A percentile compares a stretch with the other conserved stretches of the same genome.
Evolutionary conservation across 23 tunicate genomes (phyloP).

Genomic region (Trididemnum clinides): DNA sequence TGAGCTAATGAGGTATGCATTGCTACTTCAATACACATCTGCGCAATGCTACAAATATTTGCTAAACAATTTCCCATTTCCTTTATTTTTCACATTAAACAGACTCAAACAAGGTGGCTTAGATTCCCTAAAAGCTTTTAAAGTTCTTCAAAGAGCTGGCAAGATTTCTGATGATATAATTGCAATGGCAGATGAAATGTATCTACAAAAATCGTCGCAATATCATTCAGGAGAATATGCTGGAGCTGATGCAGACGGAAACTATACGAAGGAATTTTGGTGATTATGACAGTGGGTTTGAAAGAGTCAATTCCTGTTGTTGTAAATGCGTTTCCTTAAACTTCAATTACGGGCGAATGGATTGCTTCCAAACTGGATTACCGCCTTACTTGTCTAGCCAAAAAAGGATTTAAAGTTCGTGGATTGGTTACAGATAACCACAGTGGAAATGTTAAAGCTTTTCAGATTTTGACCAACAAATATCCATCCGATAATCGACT

Average conservation of each 20-base stretch:
- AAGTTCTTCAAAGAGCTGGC: not conserved
- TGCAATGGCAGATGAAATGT: slow-evolving; percentile 28
- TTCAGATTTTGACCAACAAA: not conserved
- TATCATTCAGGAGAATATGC: slow-evolving; percentile 1
- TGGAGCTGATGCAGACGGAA: slow-evolving; percentile 22
- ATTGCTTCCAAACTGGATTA: not conserved
- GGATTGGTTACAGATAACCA: slow-evolving; percentile 1
- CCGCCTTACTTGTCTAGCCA: not conserved
- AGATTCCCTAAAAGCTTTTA: slow-evolving; percentile 14
- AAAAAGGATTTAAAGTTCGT: slow-evolving; percentile 7
- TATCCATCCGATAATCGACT: not conserved
- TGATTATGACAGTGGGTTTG: slow-evolving; percentile 15
- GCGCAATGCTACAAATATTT: not conserved
- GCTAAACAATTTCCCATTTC: slow-evolving; percentile 14
- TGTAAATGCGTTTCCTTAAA: slow-evolving; percentile 12
- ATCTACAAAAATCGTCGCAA: not conserved
- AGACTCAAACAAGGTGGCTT: not conserved
- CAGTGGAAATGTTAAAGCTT: not conserved
- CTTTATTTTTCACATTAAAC: not conserved
- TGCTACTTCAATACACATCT: not conserved
- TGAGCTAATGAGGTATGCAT: not conserved
- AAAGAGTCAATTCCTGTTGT: slow-evolving; percentile 22
- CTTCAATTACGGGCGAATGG: slow-evolving; percentile 1
- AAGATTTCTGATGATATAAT: not conserved
- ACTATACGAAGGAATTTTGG: slow-evolving; percentile 10